A percentile compares a stretch with the other conserved stretches of the same genome.
phyloP scores from a whole-genome alignment of 2,113 vertebrate genomes.

The Ctenodactylus gundi region DNA sequence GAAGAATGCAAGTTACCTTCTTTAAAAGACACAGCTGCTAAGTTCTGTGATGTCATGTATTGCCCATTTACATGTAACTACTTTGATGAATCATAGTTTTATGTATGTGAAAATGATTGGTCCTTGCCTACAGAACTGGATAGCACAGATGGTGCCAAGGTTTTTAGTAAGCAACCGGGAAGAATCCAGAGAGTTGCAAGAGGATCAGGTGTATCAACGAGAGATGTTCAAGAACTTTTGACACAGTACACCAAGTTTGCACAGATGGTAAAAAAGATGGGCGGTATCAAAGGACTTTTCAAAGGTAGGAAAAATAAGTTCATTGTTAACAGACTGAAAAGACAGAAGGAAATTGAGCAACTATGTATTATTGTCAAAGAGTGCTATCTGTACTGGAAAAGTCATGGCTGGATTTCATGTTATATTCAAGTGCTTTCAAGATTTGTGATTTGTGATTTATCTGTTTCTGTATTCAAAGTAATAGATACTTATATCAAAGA shows the following conservation, averaged over 20 bases:
- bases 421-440: neutral
- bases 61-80: neutral
- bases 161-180: conserved; percentile 98
- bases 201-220: conserved; percentile 95
- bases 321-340: conserved; percentile 22
- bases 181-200: conserved; percentile 97
- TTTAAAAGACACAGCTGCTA: neutral
- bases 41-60: neutral
- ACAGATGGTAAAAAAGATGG: conserved; percentile 99
- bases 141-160: conserved; percentile 98
- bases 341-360: conserved; percentile 37
- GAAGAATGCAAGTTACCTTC: neutral
- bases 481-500: neutral
- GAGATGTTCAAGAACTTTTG: conserved; percentile 97
- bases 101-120: conserved; percentile 28
- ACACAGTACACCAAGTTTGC: conserved; percentile 99
- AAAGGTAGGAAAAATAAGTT: conserved; percentile 88
- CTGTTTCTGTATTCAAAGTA: conserved; percentile 26
- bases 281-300: conserved; percentile 98
- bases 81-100: conserved; percentile 32
- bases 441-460: conserved; percentile 12
- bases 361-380: conserved; percentile 16
- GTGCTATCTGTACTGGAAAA: conserved; percentile 22
- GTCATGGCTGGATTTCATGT: conserved; percentile 8
- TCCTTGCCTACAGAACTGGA: conserved; percentile 90